Evolutionary conservation across 2,888 invertebrate genomes (phyloP), one percentile per base, ranked within the genome.

Genomic region (Thecocarcelia acutangulata): DNA sequence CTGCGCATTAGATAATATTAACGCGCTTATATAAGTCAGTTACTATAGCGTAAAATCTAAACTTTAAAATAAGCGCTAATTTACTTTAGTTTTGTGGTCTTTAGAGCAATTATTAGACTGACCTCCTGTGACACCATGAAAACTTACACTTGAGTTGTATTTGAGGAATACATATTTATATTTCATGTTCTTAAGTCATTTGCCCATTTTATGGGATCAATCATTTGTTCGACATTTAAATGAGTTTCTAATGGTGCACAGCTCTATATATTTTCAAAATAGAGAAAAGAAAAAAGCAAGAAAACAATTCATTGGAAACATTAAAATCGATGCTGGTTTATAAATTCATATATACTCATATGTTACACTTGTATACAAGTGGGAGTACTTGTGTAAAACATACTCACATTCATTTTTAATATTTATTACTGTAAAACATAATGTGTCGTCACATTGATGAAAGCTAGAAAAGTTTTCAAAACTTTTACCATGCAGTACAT

Each of bases 151-250:
- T 33, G 8, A 48, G 11, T n/a, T 11, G 13, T 11, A 50, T 6
- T 50, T 40, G 21, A 21, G 40, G 28, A 54, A 17, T 13, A 50
- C 3, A 44, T 28, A 44, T 58, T 33, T 42, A 44, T 75, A 70
- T 66, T 59, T 74, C 78, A 73, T 79, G 76, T 70, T 83, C 9
- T 61, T 54, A 21, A 72, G 64, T 68, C 75, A 83, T 80, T 83
- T 84, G 75, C 63, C 66, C 64, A 50, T 77, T 77, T 81, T 73
- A 83, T 80, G 69, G 66, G 83, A 76, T 85, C 83, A 83, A 83
- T 82, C 81, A 83, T 79, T 82, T 83, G 78, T 77, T 76, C 76
- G 83, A 70, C 81, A 85, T 83, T 83, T 82, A 79, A 85, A 84
- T 85, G 83, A 77, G 64, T 83, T 83, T 78, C 80, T 72, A 83